These are phyloP conservation scores for Spodoptera frugiperda DNA, from an alignment of 1,140 invertebrate species.

Conservation along the genomic window DNA sequence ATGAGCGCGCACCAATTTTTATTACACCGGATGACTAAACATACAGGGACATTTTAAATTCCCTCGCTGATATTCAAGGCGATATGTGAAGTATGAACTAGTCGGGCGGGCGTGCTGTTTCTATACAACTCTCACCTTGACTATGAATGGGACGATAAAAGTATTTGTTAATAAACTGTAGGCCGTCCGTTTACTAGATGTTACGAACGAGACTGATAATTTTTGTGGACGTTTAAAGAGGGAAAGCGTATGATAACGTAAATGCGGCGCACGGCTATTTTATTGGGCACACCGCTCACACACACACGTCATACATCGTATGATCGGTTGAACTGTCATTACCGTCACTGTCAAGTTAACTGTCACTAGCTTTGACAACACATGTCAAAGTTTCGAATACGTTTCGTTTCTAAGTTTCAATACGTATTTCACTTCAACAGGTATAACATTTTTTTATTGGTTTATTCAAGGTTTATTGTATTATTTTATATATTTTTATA, in stretches of 20 bases:
- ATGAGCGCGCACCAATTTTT: constrained; percentile 52
- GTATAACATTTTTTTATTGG: no score
- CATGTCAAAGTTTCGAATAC: constrained; percentile 31
- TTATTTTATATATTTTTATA: no score
- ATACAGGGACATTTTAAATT: constrained; percentile 53
- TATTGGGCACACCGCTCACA: constrained; percentile 43
- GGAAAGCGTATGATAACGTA: constrained; percentile 57
- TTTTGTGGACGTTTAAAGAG: constrained; percentile 54
- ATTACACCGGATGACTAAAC: constrained; percentile 60
- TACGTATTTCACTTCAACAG: no score
- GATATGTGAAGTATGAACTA: constrained; percentile 47
- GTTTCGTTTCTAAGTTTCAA: background rate
- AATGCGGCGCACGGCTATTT: constrained; percentile 46
- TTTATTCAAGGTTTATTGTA: no score
- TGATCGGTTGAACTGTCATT: constrained; percentile 39
- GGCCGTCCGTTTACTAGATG: constrained; percentile 49
- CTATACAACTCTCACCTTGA: constrained; percentile 62
- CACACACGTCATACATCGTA: constrained; percentile 49
- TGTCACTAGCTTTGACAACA: background rate
- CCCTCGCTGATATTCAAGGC: constrained; percentile 41
- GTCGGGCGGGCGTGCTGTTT: constrained; percentile 24
- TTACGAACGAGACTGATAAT: constrained; percentile 62
- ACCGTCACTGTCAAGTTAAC: constrained; percentile 6
- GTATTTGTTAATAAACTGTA: constrained; percentile 41
- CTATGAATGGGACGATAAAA: constrained; percentile 54